Evolutionary conservation across 2,113 vertebrate genomes (phyloP).

Genomic region (Hyperopisus bebe): DNA sequence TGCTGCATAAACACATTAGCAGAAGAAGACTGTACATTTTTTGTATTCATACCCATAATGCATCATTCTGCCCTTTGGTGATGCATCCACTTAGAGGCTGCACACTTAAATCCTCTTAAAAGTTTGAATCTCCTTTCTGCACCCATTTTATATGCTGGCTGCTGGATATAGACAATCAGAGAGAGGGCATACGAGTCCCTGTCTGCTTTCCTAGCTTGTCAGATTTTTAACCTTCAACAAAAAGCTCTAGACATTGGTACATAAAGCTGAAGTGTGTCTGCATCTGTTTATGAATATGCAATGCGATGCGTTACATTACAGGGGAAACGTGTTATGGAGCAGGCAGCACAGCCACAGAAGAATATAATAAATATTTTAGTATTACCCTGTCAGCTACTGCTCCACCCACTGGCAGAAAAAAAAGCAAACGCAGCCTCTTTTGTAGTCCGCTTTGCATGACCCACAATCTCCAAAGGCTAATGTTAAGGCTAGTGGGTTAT

Average conservation of each 20-base stretch:
- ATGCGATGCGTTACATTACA: not conserved
- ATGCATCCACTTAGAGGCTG: constrained; percentile 1
- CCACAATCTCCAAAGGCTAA: not conserved
- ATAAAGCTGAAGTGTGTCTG: constrained; percentile 3
- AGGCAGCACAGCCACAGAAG: not conserved
- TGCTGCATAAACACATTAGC: not conserved
- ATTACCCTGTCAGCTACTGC: not conserved
- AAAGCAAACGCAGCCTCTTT: not conserved
- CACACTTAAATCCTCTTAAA: constrained; percentile 9
- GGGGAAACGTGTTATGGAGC: not conserved
- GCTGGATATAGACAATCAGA: not conserved
- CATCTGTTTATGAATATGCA: constrained; percentile 3
- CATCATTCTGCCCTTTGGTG: not conserved
- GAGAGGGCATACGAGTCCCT: not conserved
- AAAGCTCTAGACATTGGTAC: not conserved
- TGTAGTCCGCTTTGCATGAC: not conserved
- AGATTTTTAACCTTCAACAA: constrained; percentile 8
- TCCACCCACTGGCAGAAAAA: not conserved
- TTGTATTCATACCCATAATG: not conserved
- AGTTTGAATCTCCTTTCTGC: not conserved
- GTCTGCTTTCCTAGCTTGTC: not conserved
- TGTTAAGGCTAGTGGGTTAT: not conserved
- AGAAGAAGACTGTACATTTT: not conserved
- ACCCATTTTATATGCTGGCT: not conserved
- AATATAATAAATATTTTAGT: constrained; percentile 5